Percentiles rank a stretch among this genome's conserved stretches.
phyloP scores from a whole-genome alignment of 2,113 vertebrate genomes.

The Motacilla tschutschensis region DNA sequence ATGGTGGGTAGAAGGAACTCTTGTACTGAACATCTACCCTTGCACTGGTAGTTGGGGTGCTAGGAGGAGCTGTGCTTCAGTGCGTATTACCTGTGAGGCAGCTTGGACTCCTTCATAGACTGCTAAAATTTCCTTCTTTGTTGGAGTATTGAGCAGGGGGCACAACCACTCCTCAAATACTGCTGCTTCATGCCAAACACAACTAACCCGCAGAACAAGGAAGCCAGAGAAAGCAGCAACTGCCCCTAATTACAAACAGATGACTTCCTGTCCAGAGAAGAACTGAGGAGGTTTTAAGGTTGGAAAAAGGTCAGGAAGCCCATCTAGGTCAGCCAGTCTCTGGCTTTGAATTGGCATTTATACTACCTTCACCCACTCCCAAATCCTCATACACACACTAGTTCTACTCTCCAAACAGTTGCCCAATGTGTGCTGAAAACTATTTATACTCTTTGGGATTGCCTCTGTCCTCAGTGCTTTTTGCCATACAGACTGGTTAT shows the following conservation, averaged over 20 bases:
- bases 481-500: constrained; percentile 53
- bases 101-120: too few relatives aligned
- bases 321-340: constrained; percentile 46
- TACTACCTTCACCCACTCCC: constrained; percentile 48
- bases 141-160: background rate
- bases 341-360: constrained; percentile 63
- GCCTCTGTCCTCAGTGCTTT: constrained; percentile 61
- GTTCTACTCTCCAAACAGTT: constrained; percentile 75
- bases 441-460: constrained; percentile 69
- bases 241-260: constrained; percentile 64
- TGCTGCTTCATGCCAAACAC: constrained; percentile 60
- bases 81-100: too few relatives aligned
- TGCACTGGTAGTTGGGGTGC: too few relatives aligned
- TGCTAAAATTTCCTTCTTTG: too few relatives aligned
- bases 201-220: constrained; percentile 60
- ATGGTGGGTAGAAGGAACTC: too few relatives aligned
- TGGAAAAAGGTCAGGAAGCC: constrained; percentile 70
- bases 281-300: constrained; percentile 40
- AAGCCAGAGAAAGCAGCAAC: constrained; percentile 67
- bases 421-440: constrained; percentile 67
- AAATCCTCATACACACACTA: constrained; percentile 49
- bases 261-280: constrained; percentile 38
- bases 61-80: too few relatives aligned
- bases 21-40: too few relatives aligned
- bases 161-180: constrained; percentile 34